Percentiles rank a stretch among this genome's conserved stretches.
These are phyloP conservation scores for Polydrusus cervinus DNA, from an alignment of 2,888 invertebrate species.

Conservation along the genomic window DNA sequence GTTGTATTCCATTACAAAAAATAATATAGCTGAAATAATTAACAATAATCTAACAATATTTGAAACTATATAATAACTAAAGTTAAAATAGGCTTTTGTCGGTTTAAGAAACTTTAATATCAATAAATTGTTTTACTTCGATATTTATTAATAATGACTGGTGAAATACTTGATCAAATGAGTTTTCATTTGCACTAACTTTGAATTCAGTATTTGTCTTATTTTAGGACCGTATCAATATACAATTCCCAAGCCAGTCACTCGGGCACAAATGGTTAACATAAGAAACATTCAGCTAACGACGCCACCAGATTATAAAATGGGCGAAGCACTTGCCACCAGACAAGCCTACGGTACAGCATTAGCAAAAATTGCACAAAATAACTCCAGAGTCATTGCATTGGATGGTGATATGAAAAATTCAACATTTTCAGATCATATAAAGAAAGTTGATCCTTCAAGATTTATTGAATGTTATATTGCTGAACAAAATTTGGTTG, in stretches of 20 bases:
- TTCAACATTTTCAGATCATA: slow-evolving; percentile 95
- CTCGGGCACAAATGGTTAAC: slow-evolving; percentile 81
- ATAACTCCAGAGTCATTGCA: slow-evolving; percentile 88
- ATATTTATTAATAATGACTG: too few relatives aligned
- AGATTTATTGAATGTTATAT: slow-evolving; percentile 97
- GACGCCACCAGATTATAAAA: slow-evolving; percentile 86
- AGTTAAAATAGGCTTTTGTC: too few relatives aligned
- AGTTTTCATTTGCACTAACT: too few relatives aligned
- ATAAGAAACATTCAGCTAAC: slow-evolving; percentile 82
- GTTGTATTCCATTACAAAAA: too few relatives aligned
- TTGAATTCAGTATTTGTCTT: slow-evolving; percentile 71
- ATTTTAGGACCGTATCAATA: slow-evolving; percentile 76
- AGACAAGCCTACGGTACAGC: slow-evolving; percentile 95
- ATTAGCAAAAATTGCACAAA: slow-evolving; percentile 87
- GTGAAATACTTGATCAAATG: too few relatives aligned
- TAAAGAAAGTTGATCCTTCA: slow-evolving; percentile 81
- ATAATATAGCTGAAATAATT: too few relatives aligned
- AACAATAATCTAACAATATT: too few relatives aligned
- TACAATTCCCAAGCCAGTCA: slow-evolving; percentile 75
- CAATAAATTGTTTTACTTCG: too few relatives aligned
- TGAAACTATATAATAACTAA: too few relatives aligned
- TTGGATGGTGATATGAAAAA: slow-evolving; percentile 99
- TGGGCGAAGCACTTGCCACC: slow-evolving; percentile 87
- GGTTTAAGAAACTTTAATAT: too few relatives aligned
- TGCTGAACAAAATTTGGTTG: slow-evolving; percentile 98